A percentile compares a stretch with the other conserved stretches of the same genome.
Conservation (phyloP, 2,797 vertebrate genomes). For the Molossus alvarezi region DNA sequence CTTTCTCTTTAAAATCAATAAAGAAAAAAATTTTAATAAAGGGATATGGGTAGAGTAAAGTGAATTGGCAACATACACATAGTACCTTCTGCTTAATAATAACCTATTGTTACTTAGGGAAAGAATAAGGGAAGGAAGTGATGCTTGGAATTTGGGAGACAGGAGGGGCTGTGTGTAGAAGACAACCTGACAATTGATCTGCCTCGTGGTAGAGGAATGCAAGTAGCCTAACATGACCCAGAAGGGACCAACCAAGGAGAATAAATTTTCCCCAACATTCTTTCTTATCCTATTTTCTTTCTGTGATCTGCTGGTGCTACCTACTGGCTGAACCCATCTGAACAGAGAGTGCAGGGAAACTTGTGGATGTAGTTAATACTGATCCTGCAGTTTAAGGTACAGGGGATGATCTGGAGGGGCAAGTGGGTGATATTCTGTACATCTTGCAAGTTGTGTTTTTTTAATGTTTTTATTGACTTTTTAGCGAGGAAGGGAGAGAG, state of each 20-base stretch:
- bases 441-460: background rate
- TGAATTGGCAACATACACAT: background rate
- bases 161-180: background rate
- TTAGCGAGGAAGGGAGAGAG: no score
- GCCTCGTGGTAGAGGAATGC: background rate
- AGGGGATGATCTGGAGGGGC: background rate
- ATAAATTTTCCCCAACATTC: background rate
- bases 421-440: background rate
- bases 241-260: background rate
- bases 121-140: background rate
- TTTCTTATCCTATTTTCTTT: background rate
- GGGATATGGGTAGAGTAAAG: background rate
- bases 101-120: background rate
- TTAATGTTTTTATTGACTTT: background rate
- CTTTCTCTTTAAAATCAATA: no score
- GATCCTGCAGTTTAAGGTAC: conserved; percentile 1
- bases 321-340: background rate
- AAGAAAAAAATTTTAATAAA: background rate
- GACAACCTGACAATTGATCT: background rate
- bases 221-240: background rate
- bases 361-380: background rate
- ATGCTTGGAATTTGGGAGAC: conserved; percentile 5
- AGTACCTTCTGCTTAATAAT: background rate
- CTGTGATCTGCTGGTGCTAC: background rate
- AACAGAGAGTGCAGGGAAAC: background rate